These are phyloP conservation scores for Antechinus flavipes DNA, from an alignment of 2,113 vertebrate genomes.

Conservation along the genomic window DNA sequence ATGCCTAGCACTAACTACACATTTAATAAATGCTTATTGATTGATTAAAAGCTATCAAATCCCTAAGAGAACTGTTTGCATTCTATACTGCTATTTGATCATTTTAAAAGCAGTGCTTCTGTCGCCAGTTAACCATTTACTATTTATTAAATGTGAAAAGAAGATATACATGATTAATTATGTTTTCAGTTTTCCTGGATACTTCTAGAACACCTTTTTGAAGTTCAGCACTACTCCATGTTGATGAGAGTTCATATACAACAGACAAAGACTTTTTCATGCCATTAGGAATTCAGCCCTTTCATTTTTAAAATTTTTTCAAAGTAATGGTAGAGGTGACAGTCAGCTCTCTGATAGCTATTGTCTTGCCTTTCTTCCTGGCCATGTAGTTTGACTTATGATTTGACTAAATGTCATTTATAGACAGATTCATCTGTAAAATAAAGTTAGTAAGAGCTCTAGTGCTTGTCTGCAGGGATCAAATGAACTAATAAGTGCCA, in stretches of 20 bases:
- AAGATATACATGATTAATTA: conserved; percentile 58
- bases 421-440: conserved; percentile 73
- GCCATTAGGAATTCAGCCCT: conserved; percentile 49
- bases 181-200: conserved; percentile 55
- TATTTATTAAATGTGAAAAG: conserved; percentile 65
- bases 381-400: conserved; percentile 58
- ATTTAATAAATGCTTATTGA: not conserved
- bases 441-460: conserved; percentile 51
- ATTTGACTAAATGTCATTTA: conserved; percentile 64
- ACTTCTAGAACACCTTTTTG: conserved; percentile 38
- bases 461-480: not conserved
- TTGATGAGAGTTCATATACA: conserved; percentile 56
- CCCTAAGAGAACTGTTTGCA: not conserved
- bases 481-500: not conserved
- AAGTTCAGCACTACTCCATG: conserved; percentile 37
- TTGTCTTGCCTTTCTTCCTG: conserved; percentile 58
- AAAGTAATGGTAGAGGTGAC: conserved; percentile 36
- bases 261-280: conserved; percentile 63
- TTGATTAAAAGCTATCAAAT: not conserved
- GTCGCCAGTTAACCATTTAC: conserved; percentile 28
- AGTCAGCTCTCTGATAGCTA: conserved; percentile 66
- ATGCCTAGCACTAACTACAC: not conserved
- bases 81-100: conserved; percentile 50
- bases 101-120: not conserved
- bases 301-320: conserved; percentile 63